Base-by-base conservation (phyloP, 2,888 invertebrate genomes). In the Parasteatoda lunata region DNA sequence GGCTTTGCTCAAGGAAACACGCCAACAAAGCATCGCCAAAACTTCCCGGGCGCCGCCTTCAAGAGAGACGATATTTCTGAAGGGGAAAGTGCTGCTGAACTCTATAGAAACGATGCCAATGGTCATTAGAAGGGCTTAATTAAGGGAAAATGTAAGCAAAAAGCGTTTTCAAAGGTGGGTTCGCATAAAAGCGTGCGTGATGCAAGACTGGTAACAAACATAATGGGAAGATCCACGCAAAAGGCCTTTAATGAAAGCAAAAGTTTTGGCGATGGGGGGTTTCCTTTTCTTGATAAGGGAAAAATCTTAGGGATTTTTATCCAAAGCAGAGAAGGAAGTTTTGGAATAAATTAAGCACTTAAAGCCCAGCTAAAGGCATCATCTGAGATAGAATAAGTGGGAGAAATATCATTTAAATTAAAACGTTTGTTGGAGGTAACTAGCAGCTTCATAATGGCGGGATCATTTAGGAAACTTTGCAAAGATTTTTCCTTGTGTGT, bases 211-310 rank as follows among this genome's bases (percentile, higher is more conserved):
- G 59, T 59, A 59, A 59, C 59, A 59, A 59, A 59, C 59, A 13
- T 59, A 59, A 59, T 59, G 59, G n/a, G 59, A 9, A 59, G n/a
- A 59, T 59, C 59, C 59, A 59, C 59, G 59, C 59, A n/a, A 59
- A 59, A 59, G n/a, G 59, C 59, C 59, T 8, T 59, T 59, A 59
- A 59, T 59, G 59, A 59, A 59, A 7, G 59, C 11, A n/a, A 30
- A n/a, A n/a, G 59, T 13, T 9, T 59, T 59, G 7, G 11, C 59
- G 7, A n/a, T 59, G 59, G 59, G 4, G 59, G 59, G 9, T 9
- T n/a, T 59, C 59, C 59, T 59, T n/a, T 59, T 59, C n/a, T 59
- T 59, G 59, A 59, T n/a, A n/a, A n/a, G n/a, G 59, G 59, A 59
- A 59, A 59, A 59, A 59, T 59, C 30, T 59, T 59, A 8, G 59